phyloP scores from a whole-genome alignment of 2,113 vertebrate genomes.

The Telmatochromis brachygnathus region DNA sequence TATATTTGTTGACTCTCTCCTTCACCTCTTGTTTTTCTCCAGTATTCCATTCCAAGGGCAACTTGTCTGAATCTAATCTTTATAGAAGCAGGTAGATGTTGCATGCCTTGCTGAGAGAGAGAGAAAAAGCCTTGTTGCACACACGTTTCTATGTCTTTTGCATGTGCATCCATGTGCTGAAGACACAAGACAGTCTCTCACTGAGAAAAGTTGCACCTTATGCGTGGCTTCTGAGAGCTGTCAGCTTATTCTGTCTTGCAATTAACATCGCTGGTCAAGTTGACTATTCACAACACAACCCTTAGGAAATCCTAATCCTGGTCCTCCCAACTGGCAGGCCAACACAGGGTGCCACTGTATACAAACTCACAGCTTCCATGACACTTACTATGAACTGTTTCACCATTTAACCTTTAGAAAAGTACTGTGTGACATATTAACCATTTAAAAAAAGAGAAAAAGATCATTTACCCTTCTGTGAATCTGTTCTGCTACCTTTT shows the following conservation, averaged over 20 bases:
- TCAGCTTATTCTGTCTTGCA: background rate
- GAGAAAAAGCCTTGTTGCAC: background rate
- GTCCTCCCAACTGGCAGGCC: background rate
- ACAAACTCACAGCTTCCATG: background rate
- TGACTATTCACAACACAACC: background rate
- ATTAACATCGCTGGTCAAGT: background rate
- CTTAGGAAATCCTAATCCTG: background rate
- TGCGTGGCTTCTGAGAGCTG: background rate
- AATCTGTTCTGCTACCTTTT: background rate
- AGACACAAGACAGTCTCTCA: background rate
- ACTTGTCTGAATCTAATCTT: background rate
- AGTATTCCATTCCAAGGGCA: background rate
- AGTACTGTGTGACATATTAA: background rate
- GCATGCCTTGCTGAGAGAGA: background rate
- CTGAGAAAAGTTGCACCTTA: background rate
- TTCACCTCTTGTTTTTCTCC: background rate
- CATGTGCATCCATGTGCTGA: background rate
- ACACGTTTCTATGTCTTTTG: background rate
- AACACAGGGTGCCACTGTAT: background rate
- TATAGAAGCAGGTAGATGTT: background rate
- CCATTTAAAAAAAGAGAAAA: background rate
- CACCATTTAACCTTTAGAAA: background rate
- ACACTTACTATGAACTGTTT: background rate
- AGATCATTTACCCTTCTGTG: background rate
- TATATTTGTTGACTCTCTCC: background rate